Evolutionary conservation across 2,888 invertebrate genomes (phyloP).

Genomic region (Periphyllus acericola): DNA sequence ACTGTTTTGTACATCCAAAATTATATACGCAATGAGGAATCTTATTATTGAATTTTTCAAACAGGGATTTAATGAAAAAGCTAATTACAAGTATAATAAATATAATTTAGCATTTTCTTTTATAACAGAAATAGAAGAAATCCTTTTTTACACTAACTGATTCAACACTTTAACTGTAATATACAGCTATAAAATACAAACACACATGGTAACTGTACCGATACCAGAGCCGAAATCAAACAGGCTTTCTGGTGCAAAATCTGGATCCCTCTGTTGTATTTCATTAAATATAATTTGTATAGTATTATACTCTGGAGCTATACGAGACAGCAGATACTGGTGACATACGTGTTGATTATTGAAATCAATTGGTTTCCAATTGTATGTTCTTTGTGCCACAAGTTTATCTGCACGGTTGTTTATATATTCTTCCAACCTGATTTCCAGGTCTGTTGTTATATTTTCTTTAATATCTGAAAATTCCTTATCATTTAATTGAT

Average conservation of each 20-base stretch:
- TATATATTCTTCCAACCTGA: conserved; percentile 66
- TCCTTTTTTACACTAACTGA: too few species aligned
- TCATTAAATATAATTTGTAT: conserved; percentile 79
- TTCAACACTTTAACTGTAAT: too few species aligned
- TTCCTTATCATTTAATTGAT: background rate
- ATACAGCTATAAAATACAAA: conserved; percentile 5
- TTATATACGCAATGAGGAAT: too few species aligned
- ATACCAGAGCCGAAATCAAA: conserved; percentile 94
- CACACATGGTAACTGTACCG: conserved; percentile 83
- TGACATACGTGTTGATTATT: conserved; percentile 73
- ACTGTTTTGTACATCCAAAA: too few species aligned
- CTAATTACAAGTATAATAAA: too few species aligned
- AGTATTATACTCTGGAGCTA: conserved; percentile 81
- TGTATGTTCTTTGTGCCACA: conserved; percentile 74
- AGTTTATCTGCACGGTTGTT: conserved; percentile 71
- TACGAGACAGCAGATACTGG: conserved; percentile 78
- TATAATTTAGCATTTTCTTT: too few species aligned
- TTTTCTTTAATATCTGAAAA: conserved; percentile 34
- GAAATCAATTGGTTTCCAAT: conserved; percentile 81
- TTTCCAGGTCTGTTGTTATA: conserved; percentile 63
- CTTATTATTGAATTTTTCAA: too few species aligned
- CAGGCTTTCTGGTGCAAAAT: conserved; percentile 80
- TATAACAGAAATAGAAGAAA: too few species aligned
- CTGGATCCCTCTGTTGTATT: conserved; percentile 73
- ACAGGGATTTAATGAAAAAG: too few species aligned